Evolutionary conservation across 1,140 invertebrate genomes (phyloP).

Genomic region (Belonocnema kinseyi): DNA sequence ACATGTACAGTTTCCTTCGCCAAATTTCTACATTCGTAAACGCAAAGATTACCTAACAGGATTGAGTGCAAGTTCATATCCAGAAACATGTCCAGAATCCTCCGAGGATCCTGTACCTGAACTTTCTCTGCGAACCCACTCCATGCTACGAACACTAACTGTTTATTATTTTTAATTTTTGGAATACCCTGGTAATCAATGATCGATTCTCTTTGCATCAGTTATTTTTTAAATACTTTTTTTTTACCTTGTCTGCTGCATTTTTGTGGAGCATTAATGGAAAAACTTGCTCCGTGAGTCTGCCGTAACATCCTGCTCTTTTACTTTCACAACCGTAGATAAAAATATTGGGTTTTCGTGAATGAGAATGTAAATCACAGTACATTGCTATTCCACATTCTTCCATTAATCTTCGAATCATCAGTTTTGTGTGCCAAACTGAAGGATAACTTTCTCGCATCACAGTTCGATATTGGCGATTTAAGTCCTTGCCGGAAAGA

Average conservation of each 20-base stretch:
- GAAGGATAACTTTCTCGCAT: slow-evolving; percentile 93
- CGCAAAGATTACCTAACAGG: too few relatives aligned
- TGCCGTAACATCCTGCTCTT: slow-evolving; percentile 82
- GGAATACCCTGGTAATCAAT: too few relatives aligned
- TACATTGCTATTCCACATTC: slow-evolving; percentile 95
- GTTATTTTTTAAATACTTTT: neutral
- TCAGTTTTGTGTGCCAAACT: slow-evolving; percentile 94
- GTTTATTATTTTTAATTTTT: too few relatives aligned
- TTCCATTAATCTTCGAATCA: slow-evolving; percentile 90
- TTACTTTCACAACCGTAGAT: slow-evolving; percentile 96
- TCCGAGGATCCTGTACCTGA: too few relatives aligned
- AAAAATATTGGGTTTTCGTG: slow-evolving; percentile 95
- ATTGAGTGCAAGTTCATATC: too few relatives aligned
- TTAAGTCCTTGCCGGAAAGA: slow-evolving; percentile 90
- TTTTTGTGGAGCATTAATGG: slow-evolving; percentile 95
- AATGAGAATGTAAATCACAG: slow-evolving; percentile 97
- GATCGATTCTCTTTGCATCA: too few relatives aligned
- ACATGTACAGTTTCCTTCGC: too few relatives aligned
- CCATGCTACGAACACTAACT: too few relatives aligned
- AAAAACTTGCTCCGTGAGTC: slow-evolving; percentile 91
- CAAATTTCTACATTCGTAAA: too few relatives aligned
- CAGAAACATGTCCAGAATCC: too few relatives aligned
- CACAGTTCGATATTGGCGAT: slow-evolving; percentile 91
- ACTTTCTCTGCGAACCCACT: too few relatives aligned
- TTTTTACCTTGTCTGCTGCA: slow-evolving; percentile 89